Conservation (phyloP, 2,797 vertebrate species). For the Pachyuromys duprasi region DNA sequence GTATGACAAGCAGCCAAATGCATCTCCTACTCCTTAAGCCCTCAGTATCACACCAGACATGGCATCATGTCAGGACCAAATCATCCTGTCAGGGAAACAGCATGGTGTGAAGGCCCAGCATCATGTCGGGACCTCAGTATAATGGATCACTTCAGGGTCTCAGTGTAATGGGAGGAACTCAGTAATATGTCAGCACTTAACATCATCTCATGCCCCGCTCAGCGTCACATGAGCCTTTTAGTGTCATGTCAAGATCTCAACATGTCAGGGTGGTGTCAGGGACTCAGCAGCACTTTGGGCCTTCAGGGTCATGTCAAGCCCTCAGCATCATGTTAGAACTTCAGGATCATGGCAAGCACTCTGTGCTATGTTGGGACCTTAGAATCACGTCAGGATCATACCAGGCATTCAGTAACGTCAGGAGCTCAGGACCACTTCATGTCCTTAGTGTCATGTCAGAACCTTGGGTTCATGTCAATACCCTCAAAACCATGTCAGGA, state of each 20-base stretch:
- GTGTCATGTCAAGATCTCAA: background rate
- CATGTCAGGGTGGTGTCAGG: background rate
- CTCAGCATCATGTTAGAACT: background rate
- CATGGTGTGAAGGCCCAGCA: background rate
- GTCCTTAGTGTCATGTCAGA: background rate
- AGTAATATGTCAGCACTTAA: background rate
- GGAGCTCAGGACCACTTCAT: background rate
- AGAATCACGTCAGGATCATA: background rate
- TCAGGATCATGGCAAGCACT: background rate
- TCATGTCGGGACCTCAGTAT: background rate
- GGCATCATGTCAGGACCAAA: background rate
- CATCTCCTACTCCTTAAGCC: background rate
- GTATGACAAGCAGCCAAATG: background rate
- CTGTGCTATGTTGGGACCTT: background rate
- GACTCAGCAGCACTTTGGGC: background rate
- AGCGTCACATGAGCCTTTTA: background rate
- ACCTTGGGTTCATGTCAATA: background rate
- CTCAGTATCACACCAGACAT: background rate
- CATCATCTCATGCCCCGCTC: background rate
- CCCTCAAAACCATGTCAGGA: background rate
- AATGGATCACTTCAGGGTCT: background rate
- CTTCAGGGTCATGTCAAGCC: background rate
- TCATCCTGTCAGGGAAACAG: background rate
- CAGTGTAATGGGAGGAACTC: background rate
- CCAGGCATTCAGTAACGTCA: background rate